phyloP scores from a whole-genome alignment of 2,888 invertebrate genomes.

The Hoplodrina ambigua region DNA sequence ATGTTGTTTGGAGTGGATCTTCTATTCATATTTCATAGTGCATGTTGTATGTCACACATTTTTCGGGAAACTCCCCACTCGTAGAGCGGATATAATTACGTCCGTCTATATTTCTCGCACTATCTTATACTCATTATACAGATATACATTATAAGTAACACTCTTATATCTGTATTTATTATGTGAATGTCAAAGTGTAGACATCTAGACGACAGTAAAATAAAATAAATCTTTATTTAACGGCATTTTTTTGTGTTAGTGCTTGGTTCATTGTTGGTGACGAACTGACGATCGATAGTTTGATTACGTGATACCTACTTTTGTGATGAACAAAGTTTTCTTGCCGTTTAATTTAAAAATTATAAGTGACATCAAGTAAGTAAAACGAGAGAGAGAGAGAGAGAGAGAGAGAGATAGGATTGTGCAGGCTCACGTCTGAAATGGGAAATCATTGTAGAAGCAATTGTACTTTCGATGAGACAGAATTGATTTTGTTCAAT shows the following conservation, averaged over 20 bases:
- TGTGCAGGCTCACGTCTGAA: too few species aligned
- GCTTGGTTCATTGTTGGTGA: background rate
- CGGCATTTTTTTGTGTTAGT: background rate
- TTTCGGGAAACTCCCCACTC: constrained; percentile 27
- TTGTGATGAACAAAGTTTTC: background rate
- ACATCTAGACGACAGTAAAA: background rate
- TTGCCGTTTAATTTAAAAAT: background rate
- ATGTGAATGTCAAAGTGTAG: background rate
- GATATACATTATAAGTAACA: background rate
- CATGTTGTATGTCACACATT: background rate
- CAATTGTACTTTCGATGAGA: too few species aligned
- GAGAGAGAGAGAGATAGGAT: too few species aligned
- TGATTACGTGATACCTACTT: background rate
- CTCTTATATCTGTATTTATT: background rate
- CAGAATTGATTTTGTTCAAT: too few species aligned
- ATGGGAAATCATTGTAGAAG: too few species aligned
- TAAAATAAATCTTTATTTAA: background rate
- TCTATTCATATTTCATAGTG: constrained; percentile 6
- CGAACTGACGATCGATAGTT: background rate
- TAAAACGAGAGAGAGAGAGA: too few species aligned
- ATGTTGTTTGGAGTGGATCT: constrained; percentile 9
- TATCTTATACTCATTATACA: background rate
- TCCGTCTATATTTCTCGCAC: background rate
- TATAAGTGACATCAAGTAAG: background rate
- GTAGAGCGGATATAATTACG: background rate